A percentile compares a stretch with the other conserved stretches of the same genome.
phyloP scores from a whole-genome alignment of 2,113 vertebrate species.

The Arothron firmamentum region DNA sequence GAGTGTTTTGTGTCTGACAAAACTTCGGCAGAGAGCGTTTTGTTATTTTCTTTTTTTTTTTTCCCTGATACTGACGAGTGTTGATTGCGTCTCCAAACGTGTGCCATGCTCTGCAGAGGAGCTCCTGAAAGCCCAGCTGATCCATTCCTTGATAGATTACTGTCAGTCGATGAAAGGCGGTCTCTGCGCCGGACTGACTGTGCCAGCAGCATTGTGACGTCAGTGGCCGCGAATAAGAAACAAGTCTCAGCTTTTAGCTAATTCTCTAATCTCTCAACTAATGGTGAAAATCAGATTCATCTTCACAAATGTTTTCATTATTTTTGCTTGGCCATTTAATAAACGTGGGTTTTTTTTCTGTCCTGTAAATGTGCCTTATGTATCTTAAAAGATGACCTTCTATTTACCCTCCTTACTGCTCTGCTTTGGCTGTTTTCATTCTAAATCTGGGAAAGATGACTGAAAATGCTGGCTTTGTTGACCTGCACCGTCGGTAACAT shows the following conservation, averaged over 20 bases:
- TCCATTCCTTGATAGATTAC: conserved; percentile 31
- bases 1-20: background rate
- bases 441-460: conserved; percentile 9
- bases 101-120: conserved; percentile 25
- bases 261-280: too few species aligned
- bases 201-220: conserved; percentile 46
- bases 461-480: background rate
- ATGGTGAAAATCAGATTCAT: background rate
- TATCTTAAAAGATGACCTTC: conserved; percentile 27
- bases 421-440: conserved; percentile 4
- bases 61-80: conserved; percentile 40
- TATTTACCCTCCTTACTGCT: background rate
- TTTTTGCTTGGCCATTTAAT: conserved; percentile 45
- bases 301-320: conserved; percentile 13
- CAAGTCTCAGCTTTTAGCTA: too few species aligned
- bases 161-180: conserved; percentile 65
- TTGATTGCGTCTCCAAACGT: conserved; percentile 25
- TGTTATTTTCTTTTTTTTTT: conserved; percentile 51
- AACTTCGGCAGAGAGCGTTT: conserved; percentile 40
- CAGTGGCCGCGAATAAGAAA: background rate
- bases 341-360: conserved; percentile 11
- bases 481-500: too few species aligned
- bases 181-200: conserved; percentile 13
- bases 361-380: conserved; percentile 44
- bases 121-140: conserved; percentile 4